Base-by-base conservation (phyloP, 2,797 vertebrate species). In the Mormyrus hasselquistii region DNA sequence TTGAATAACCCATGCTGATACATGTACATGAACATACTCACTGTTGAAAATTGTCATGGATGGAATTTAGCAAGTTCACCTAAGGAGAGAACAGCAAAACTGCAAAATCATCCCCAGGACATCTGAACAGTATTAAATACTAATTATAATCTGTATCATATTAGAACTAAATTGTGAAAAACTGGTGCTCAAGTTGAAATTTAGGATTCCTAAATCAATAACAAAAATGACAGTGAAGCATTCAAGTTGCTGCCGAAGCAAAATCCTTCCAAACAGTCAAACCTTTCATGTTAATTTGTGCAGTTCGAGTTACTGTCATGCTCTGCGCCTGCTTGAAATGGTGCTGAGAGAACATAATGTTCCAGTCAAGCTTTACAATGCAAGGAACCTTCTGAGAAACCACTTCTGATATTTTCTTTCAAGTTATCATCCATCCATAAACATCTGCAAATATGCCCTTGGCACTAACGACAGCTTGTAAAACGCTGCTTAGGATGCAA, bases 41-140 rank as follows among this genome's bases (percentile, higher is more conserved):
- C 98, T 98, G 98, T 44, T 98, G 97, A 93, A 99, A 99, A 95
- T 99, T 99, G 94, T 99, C 98, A 69, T 99, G 97, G 89, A 99
- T 97, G 88, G 98, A 99, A 93, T 99, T 99, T 91, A 99, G 94
- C 90, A 99, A 95, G 92, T 97, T 99, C 90, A 99, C 97, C 98
- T 99, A 88, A 3, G 90, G 88, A 91, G 87, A 87, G 2, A 85
- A 90, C 85, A 7, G 12, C 19, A 50, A 59, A 76, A 14, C 1
- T 69, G 5, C 29, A 8, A 90, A 62, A 57, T 55, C 52, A 86
- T 55, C 49, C 29, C 16, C 6, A 2, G 10, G 14, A 52, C 16
- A 82, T 44, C 44, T 8, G 8, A 47, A 82, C 10, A 19, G n/a
- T 49, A 82, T 82, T 49, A 8, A 82, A 82, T 49, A 47, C 3